phyloP scores from a whole-genome alignment of 1,140 invertebrate genomes.

The Sinella curviseta region DNA sequence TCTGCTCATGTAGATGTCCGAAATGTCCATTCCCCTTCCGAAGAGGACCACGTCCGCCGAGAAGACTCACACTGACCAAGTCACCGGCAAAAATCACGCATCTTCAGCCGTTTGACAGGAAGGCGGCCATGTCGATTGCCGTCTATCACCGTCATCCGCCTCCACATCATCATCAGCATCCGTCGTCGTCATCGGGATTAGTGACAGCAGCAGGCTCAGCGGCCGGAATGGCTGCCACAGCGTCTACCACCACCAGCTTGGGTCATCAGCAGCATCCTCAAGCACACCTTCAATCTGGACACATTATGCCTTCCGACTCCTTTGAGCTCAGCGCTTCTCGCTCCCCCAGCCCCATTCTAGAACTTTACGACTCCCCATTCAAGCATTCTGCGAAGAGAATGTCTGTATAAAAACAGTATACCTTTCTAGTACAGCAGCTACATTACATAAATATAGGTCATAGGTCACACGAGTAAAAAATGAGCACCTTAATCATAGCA shows the following conservation, averaged over 20 bases:
- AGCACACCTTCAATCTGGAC: constrained; percentile 31
- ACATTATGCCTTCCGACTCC: constrained; percentile 49
- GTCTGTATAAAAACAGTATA: constrained; percentile 41
- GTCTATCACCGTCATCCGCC: constrained; percentile 47
- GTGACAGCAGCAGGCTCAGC: background rate
- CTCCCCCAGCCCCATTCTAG: constrained; percentile 43
- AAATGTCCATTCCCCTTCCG: constrained; percentile 52
- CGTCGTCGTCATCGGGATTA: background rate
- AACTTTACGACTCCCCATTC: constrained; percentile 47
- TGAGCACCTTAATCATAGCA: too few species aligned
- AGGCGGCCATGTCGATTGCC: constrained; percentile 38
- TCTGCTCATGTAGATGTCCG: constrained; percentile 49
- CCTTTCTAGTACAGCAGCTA: too few species aligned
- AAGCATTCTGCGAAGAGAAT: constrained; percentile 46
- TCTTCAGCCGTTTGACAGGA: constrained; percentile 64
- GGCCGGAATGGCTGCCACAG: constrained; percentile 17
- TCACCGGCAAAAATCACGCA: constrained; percentile 73
- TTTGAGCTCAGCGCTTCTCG: constrained; percentile 46
- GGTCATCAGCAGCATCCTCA: background rate
- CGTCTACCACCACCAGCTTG: constrained; percentile 28
- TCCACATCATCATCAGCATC: background rate
- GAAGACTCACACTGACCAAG: constrained; percentile 67
- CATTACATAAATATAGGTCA: too few species aligned
- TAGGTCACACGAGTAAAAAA: too few species aligned
- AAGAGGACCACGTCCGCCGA: constrained; percentile 47